Evolutionary conservation across 2,797 vertebrate genomes (phyloP), one percentile per base, ranked within the genome.

Genomic region (Coreius guichenoti): DNA sequence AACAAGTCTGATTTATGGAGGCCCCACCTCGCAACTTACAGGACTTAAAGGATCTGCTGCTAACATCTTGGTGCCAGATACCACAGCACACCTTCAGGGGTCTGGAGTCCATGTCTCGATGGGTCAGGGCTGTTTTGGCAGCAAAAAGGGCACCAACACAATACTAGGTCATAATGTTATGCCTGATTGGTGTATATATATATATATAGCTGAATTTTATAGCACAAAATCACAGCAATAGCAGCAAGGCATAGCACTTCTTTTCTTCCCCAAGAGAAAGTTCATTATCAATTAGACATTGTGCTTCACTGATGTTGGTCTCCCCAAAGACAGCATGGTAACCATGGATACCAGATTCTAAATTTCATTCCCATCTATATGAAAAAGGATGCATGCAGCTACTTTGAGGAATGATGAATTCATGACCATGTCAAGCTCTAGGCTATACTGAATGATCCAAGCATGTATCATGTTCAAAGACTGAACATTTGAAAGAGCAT

Each of bases 261-360:
- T 26, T 58, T 58, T 70, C 12, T 33, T 36, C 8, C 31, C 65
- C 3, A 45, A 26, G n/a, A 83, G 36, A 67, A 51, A 49, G 19
- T 83, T 76, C 3, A 76, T 65, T 43, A 77, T 77, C 47, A 83
- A 56, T 65, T 51, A 63, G 45, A 75, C 9, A 75, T 51, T 83
- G 72, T 76, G 43, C 29, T 83, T 83, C 45, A 29, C 0, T 65
- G 21, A 83, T 67, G 61, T 67, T 68, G 54, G 47, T 36, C 23
- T 21, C 61, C 36, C 61, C 45, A 75, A 83, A 83, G 70, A 73
- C 69, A 51, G 61, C n/a, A 23, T 39, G 33, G 82, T 83, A 77
- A 77, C 82, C 82, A 83, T 83, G 61, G 82, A 77, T 36, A 83
- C 82, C 63, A 77, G 72, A 83, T 39, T 77, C 49, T 33, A 77